Conservation (phyloP, 2,797 vertebrate species). For the Austrolebias charrua region DNA sequence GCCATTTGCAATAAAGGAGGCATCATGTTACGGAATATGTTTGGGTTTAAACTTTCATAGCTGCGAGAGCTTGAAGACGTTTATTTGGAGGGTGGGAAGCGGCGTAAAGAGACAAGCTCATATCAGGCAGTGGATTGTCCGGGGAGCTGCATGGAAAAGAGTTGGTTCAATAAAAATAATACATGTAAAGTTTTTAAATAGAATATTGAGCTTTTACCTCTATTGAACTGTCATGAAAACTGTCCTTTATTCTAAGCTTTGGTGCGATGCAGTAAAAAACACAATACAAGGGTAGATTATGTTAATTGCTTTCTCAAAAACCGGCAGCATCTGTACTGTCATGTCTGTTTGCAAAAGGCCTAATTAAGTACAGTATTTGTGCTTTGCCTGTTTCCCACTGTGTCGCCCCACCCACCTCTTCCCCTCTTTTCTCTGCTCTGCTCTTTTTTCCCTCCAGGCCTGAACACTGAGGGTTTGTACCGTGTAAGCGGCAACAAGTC, state of each 20-base stretch:
- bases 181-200: neutral
- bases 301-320: slow-evolving; percentile 7
- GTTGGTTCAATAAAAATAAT: neutral
- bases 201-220: neutral
- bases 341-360: slow-evolving; percentile 37
- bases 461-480: slow-evolving; percentile 94
- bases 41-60: neutral
- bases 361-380: slow-evolving; percentile 65
- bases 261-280: neutral
- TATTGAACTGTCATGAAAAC: neutral
- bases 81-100: neutral
- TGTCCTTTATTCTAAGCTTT: neutral
- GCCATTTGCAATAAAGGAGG: neutral
- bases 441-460: slow-evolving; percentile 73
- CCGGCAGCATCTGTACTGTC: slow-evolving; percentile 35
- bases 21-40: neutral
- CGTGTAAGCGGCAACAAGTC: slow-evolving; percentile 96
- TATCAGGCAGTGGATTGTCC: too few relatives aligned
- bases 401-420: slow-evolving; percentile 23
- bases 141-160: neutral
- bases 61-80: neutral
- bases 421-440: slow-evolving; percentile 22
- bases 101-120: neutral
- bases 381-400: slow-evolving; percentile 47
- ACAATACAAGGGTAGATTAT: neutral